Base-by-base conservation (phyloP, 2,113 vertebrate genomes). In the Sylvicapra grimmia region DNA sequence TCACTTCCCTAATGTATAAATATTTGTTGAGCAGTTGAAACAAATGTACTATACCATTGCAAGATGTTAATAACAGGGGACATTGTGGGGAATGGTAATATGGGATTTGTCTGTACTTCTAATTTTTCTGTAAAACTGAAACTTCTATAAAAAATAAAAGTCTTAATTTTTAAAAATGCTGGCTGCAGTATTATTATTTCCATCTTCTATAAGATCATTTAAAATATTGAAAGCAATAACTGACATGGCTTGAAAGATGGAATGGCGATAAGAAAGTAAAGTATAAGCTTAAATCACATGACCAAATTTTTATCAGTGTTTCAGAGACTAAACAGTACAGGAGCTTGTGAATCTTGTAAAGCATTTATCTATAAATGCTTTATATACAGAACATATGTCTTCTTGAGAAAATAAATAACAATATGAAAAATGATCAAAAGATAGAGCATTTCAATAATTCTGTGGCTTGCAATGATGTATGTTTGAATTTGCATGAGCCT, bases 71-170 rank as follows among this genome's bases (percentile, higher is more conserved):
- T 8, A 4, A 6, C 0, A 53, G 10, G 25, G 40, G 10, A 58
- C 40, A 10, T 12, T 1, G 1, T 49, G 0, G 21, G 5, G 31
- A 75, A 86, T 6, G 8, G 40, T 8, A 4, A n/a, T 19, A 40
- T 5, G 53, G 7, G 12, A 86, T 61, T 31, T 79, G 11, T 84
- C 21, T 75, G 36, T 47, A 47, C 5, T 75, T 77, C 16, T 21
- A 14, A 21, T 59, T 33, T 86, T 92, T 36, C 8, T 29, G 12
- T 14, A 59, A 51, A 72, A 54, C 4, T 44, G 44, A 58, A 96
- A 87, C 40, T 5, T 10, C 3, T 40, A 47, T 85, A 44, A 79
- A 63, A 82, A 54, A 13, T 25, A 47, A 89, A 59, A 61, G 15
- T n/a, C 44, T 44, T 77, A 21, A 59, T 47, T 65, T 49, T 4